Base-by-base conservation (phyloP, 1,140 invertebrate species). In the Drosophila parabipectinata region DNA sequence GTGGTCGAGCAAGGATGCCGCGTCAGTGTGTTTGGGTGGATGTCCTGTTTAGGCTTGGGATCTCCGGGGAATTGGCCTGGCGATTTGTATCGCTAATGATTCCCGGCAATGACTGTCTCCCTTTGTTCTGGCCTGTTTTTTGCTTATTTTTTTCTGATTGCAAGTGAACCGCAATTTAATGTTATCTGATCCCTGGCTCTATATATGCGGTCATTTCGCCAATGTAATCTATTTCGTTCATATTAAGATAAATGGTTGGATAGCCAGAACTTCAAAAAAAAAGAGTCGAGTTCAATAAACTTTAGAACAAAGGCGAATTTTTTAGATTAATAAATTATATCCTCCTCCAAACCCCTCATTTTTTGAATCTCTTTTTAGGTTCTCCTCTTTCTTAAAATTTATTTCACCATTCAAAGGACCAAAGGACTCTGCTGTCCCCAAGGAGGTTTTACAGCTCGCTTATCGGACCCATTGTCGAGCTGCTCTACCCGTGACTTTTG, bases 11-110 rank as follows among this genome's bases (percentile, higher is more conserved):
- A 37, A 45, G 15, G 59, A 41, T 18, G 26, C 26, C 26, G 26
- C 6, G 26, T 28, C 26, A 28, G 26, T 28, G 45, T 59, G 45
- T 24, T 21, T 45, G 44, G 7, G 44, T 44, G 34, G 15, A 12
- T 60, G 50, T 73, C 57, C 62, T 71, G 79, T 79, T 82, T 78
- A 61, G 61, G 56, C 45, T 48, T 18, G 28, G 48, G 37, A 44
- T 67, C 59, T 62, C 71, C 12, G 63, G 63, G 76, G 64, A 79
- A 77, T 77, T 64, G 55, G 37, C 59, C 50, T 51, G 56, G 53
- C 77, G 58, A 64, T 54, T 79, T 45, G 30, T 74, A 74, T 74
- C 72, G 45, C 28, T 73, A 51, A 55, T 74, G 59, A 74, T 74
- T 74, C 71, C 45, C 72, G 52, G 32, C 59, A 51, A 64, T 57